phyloP scores from a whole-genome alignment of 2,113 vertebrate genomes.

The Poeciliopsis occidentalis region DNA sequence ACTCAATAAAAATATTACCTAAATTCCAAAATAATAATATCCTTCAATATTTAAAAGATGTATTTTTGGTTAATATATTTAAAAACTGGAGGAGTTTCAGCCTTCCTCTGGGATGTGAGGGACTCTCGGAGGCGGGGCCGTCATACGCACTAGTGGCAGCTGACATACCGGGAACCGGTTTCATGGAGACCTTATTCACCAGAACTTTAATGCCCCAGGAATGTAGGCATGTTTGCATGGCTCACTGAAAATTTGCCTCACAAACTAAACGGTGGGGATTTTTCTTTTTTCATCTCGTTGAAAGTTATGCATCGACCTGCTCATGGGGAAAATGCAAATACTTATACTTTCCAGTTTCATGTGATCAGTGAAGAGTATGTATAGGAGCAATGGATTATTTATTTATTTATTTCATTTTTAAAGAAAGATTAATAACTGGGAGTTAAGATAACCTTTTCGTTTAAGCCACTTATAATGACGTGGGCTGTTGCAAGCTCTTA shows the following conservation, averaged over 20 bases:
- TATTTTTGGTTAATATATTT: no score
- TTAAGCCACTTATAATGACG: background rate
- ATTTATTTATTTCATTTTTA: no score
- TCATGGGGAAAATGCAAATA: background rate
- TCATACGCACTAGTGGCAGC: no score
- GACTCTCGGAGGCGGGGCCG: no score
- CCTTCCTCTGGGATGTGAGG: no score
- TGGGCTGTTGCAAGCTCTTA: background rate
- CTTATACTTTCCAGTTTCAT: background rate
- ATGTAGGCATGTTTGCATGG: background rate
- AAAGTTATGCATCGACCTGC: background rate
- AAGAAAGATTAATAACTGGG: background rate
- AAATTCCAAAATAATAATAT: no score
- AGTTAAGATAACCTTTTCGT: background rate
- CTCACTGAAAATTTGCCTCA: background rate
- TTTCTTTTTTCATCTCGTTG: background rate
- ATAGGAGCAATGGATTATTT: background rate
- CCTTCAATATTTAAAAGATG: no score
- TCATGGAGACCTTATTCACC: background rate
- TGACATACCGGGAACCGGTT: background rate
- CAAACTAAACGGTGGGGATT: background rate
- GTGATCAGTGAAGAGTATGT: background rate
- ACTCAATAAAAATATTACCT: no score
- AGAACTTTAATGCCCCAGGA: background rate
- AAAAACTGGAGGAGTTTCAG: no score